phyloP scores from a whole-genome alignment of 2,113 vertebrate species.

The Cynocephalus volans region DNA sequence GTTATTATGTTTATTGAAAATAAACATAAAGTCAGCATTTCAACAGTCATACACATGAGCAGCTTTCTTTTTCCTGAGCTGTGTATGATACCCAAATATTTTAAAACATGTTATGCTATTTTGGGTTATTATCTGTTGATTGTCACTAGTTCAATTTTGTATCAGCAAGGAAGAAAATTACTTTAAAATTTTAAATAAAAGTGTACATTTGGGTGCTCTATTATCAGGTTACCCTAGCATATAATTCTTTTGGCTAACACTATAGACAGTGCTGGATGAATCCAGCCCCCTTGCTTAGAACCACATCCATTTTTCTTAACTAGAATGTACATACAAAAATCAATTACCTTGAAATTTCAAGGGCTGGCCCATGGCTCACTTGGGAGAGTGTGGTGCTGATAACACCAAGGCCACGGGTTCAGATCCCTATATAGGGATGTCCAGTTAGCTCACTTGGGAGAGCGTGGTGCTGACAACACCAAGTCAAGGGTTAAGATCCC shows the following conservation, averaged over 20 bases:
- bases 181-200: slow-evolving; percentile 69
- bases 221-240: slow-evolving; percentile 54
- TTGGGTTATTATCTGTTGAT: slow-evolving; percentile 60
- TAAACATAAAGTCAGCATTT: slow-evolving; percentile 79
- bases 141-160: slow-evolving; percentile 72
- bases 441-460: too few species aligned
- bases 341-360: not conserved
- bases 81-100: slow-evolving; percentile 58
- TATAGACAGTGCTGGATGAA: slow-evolving; percentile 57
- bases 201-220: not conserved
- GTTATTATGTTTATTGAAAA: slow-evolving; percentile 77
- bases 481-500: too few species aligned
- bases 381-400: too few species aligned
- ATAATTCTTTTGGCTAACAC: slow-evolving; percentile 68
- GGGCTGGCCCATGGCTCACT: too few species aligned
- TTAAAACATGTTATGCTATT: slow-evolving; percentile 58
- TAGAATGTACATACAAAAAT: slow-evolving; percentile 59
- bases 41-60: slow-evolving; percentile 40
- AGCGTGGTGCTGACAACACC: too few species aligned
- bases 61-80: slow-evolving; percentile 60
- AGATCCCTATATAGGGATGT: too few species aligned
- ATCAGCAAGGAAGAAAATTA: slow-evolving; percentile 59
- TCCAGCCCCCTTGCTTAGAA: slow-evolving; percentile 1
- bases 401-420: too few species aligned
- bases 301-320: slow-evolving; percentile 41